Conservation (phyloP, 2,888 invertebrate genomes). For the Chirona hameri region DNA sequence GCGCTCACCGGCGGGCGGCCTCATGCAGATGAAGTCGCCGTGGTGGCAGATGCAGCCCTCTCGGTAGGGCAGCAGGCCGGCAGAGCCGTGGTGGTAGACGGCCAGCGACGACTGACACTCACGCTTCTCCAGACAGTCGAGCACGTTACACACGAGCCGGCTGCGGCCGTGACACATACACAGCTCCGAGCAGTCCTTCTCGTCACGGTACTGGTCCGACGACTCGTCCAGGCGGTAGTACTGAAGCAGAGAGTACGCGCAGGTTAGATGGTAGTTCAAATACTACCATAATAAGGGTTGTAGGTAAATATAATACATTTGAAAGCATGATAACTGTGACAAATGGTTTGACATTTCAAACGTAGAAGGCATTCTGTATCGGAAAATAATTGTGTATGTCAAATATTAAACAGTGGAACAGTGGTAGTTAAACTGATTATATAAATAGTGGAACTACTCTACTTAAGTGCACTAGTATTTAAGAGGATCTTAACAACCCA, state of each 20-base stretch:
- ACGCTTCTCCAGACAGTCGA: conserved; percentile 68
- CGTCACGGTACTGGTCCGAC: conserved; percentile 35
- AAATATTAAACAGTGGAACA: too few relatives aligned
- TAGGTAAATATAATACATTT: too few relatives aligned
- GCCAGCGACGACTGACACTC: conserved; percentile 40
- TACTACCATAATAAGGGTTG: too few relatives aligned
- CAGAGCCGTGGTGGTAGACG: conserved; percentile 41
- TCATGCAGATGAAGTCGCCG: conserved; percentile 43
- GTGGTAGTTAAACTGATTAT: too few relatives aligned
- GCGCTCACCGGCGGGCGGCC: conserved; percentile 39
- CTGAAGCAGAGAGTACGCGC: not conserved
- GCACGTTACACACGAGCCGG: conserved; percentile 75
- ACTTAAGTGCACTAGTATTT: too few relatives aligned
- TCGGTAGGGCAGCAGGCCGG: conserved; percentile 38
- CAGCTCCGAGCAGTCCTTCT: conserved; percentile 75
- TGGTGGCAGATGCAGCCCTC: conserved; percentile 42
- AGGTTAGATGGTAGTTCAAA: too few relatives aligned
- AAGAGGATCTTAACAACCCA: too few relatives aligned
- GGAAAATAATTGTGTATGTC: too few relatives aligned
- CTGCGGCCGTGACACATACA: conserved; percentile 77
- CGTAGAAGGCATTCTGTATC: too few relatives aligned
- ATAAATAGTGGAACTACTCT: too few relatives aligned
- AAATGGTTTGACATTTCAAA: too few relatives aligned
- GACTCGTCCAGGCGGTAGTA: conserved; percentile 12
- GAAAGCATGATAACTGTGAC: too few relatives aligned